phyloP scores from a whole-genome alignment of 2,888 invertebrate species.

The Eristalis tenax region DNA sequence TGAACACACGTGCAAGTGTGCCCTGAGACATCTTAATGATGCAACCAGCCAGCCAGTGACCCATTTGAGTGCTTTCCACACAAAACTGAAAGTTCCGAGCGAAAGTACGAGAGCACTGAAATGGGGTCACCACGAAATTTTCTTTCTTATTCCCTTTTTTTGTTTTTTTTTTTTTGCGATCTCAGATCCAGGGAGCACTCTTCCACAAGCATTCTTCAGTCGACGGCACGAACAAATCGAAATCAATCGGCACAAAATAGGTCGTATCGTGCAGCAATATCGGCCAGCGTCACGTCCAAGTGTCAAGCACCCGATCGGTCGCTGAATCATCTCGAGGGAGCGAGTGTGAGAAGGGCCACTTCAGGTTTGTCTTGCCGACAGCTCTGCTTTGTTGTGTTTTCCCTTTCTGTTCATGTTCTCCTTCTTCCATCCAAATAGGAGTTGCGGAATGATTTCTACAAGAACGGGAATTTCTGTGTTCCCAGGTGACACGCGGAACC shows the following conservation, averaged over 20 bases:
- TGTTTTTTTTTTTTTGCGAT: no score
- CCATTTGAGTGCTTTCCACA: background rate
- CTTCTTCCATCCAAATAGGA: background rate
- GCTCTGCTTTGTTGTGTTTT: background rate
- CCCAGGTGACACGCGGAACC: slow-evolving; percentile 13
- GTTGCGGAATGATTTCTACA: slow-evolving; percentile 3
- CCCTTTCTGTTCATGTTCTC: background rate
- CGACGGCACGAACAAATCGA: slow-evolving; percentile 3
- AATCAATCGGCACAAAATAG: slow-evolving; percentile 26
- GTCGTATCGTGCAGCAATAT: slow-evolving; percentile 11
- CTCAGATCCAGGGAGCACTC: no score
- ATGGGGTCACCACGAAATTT: background rate
- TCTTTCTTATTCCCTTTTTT: background rate
- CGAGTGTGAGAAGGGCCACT: background rate
- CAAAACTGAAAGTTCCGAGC: slow-evolving; percentile 14
- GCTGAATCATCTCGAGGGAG: background rate
- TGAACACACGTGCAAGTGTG: background rate
- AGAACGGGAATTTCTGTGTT: background rate
- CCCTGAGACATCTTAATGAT: background rate
- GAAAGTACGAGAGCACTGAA: background rate
- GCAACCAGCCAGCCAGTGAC: background rate
- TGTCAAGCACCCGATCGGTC: slow-evolving; percentile 19
- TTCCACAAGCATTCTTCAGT: background rate
- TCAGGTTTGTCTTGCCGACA: background rate
- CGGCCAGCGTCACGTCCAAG: slow-evolving; percentile 19